Percentiles rank a stretch among this genome's conserved stretches.
phyloP scores from a whole-genome alignment of 2,113 vertebrate species.

The Gambusia holbrooki region DNA sequence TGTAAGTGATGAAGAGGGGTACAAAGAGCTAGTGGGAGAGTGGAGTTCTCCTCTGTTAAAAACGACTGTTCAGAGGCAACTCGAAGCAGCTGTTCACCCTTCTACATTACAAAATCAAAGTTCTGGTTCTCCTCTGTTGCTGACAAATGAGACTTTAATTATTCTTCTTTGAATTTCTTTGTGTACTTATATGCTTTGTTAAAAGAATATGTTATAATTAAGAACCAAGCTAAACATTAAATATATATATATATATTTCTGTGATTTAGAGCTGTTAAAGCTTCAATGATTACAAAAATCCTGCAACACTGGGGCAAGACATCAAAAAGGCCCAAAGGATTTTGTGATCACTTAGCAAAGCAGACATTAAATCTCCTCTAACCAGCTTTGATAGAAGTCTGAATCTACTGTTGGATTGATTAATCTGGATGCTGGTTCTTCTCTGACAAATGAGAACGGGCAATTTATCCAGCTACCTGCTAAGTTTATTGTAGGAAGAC shows the following conservation, averaged over 20 bases:
- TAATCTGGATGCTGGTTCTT: neutral
- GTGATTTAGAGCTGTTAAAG: neutral
- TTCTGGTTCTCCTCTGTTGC: neutral
- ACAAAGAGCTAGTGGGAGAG: slow-evolving; percentile 37
- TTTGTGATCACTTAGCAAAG: neutral
- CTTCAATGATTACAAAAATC: neutral
- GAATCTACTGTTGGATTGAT: neutral
- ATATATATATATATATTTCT: neutral
- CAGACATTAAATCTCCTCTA: neutral
- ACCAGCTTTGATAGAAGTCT: neutral
- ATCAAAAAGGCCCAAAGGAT: neutral
- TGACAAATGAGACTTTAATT: too few species aligned
- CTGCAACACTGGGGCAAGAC: neutral
- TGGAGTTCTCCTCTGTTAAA: slow-evolving; percentile 20
- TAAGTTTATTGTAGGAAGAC: neutral
- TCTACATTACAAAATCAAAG: neutral
- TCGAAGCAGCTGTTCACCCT: slow-evolving; percentile 29
- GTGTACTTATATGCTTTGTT: neutral
- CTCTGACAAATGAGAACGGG: neutral
- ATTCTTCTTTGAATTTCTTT: too few species aligned
- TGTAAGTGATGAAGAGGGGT: slow-evolving; percentile 54
- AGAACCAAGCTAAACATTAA: too few species aligned
- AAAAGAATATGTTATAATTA: too few species aligned
- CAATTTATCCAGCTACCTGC: neutral
- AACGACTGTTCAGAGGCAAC: slow-evolving; percentile 41